A percentile compares a stretch with the other conserved stretches of the same genome.
Conservation (phyloP, 2,797 vertebrate genomes). For the Chelidonichthys spinosus region DNA sequence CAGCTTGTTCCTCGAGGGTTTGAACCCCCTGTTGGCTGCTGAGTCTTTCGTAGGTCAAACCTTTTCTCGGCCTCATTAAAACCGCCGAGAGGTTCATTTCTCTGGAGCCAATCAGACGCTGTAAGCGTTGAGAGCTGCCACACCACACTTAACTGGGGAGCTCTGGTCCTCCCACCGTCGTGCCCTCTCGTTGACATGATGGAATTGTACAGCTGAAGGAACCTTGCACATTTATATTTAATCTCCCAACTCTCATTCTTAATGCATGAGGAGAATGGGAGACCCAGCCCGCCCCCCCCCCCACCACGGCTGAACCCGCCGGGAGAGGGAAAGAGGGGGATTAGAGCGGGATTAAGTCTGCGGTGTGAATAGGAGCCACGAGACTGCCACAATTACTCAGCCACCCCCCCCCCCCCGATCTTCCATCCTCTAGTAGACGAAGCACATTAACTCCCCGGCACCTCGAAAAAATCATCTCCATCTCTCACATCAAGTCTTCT, state of each 20-base stretch:
- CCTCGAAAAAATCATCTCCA: background rate
- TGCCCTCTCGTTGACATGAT: slow-evolving; percentile 67
- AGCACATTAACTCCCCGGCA: background rate
- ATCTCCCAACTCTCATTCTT: slow-evolving; percentile 78
- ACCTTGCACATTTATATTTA: slow-evolving; percentile 81
- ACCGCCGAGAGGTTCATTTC: slow-evolving; percentile 1
- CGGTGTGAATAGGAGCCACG: slow-evolving; percentile 66
- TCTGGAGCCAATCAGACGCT: slow-evolving; percentile 10
- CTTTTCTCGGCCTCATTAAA: background rate
- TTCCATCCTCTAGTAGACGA: background rate
- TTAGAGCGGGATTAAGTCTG: slow-evolving; percentile 70
- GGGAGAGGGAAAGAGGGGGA: slow-evolving; percentile 63
- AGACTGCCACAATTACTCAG: slow-evolving; percentile 64
- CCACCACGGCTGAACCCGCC: slow-evolving; percentile 9
- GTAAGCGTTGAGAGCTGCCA: slow-evolving; percentile 9
- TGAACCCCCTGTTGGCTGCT: background rate
- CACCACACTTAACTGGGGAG: slow-evolving; percentile 11
- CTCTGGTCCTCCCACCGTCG: slow-evolving; percentile 34
- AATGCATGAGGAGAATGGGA: slow-evolving; percentile 78
- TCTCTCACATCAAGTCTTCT: background rate
- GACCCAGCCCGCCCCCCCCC: slow-evolving; percentile 36
- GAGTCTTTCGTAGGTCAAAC: background rate
- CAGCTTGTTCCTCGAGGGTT: background rate
- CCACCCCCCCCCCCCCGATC: background rate
- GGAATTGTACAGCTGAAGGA: slow-evolving; percentile 72